These are phyloP conservation scores for Catostylus mosaicus DNA, from an alignment of 30 jellyfish, hydroid and myxozoan species.

Conservation along the genomic window DNA sequence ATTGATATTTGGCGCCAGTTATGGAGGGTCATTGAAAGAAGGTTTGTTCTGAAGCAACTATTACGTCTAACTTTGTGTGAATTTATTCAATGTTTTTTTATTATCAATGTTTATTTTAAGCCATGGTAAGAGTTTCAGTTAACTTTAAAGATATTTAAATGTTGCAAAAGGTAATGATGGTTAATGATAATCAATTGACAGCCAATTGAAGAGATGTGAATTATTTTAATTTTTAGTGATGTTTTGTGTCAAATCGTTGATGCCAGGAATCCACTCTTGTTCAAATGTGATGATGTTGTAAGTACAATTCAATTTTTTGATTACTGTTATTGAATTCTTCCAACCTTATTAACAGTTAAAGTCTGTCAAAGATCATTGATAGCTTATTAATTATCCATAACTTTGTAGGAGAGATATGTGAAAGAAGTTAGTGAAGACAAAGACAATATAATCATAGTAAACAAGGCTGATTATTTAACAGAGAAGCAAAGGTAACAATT, in stretches of 20 bases:
- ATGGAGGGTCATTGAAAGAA: slow-evolving; percentile 98
- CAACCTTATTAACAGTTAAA: too few species aligned
- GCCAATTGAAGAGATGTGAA: too few species aligned
- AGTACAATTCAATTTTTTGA: not conserved
- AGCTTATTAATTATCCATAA: not conserved
- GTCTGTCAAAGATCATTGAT: not conserved
- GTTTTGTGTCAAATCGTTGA: slow-evolving; percentile 97
- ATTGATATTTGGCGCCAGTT: slow-evolving; percentile 97
- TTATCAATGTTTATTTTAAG: too few species aligned
- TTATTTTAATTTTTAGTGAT: slow-evolving; percentile 66
- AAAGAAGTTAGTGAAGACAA: slow-evolving; percentile 73
- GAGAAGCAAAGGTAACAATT: slow-evolving; percentile 88
- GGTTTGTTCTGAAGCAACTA: too few species aligned
- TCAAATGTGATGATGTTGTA: slow-evolving; percentile 91
- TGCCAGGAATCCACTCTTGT: slow-evolving; percentile 92
- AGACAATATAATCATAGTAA: slow-evolving; percentile 62
- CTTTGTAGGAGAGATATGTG: slow-evolving; percentile 71
- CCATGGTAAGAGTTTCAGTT: too few species aligned
- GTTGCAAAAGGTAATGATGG: too few species aligned
- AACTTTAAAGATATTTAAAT: too few species aligned
- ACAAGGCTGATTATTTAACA: slow-evolving; percentile 89
- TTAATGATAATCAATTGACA: too few species aligned
- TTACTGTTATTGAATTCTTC: too few species aligned
- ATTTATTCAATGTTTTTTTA: too few species aligned
- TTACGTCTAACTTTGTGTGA: too few species aligned